Percentiles rank a stretch among this genome's conserved stretches.
Conservation (phyloP, 2,797 vertebrate species). For the Champsocephalus gunnari region DNA sequence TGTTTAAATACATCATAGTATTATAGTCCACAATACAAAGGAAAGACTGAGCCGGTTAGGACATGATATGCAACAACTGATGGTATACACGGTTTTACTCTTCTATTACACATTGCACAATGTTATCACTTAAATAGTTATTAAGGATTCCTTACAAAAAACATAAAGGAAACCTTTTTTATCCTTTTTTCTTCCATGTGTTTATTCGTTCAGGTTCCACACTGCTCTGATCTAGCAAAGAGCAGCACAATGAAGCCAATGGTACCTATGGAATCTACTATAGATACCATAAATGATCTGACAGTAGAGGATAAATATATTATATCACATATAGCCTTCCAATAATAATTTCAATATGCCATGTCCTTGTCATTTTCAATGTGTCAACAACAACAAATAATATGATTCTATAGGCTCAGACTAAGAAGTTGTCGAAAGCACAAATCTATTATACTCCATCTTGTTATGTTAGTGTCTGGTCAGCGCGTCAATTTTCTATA, state of each 20-base stretch:
- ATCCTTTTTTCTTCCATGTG: neutral
- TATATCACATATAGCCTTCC: neutral
- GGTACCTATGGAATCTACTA: neutral
- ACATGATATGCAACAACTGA: neutral
- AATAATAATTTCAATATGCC: constrained; percentile 11
- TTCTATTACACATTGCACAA: neutral
- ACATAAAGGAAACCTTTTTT: neutral
- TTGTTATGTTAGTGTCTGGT: neutral
- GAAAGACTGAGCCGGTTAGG: neutral
- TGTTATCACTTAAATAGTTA: neutral
- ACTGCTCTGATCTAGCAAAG: constrained; percentile 3
- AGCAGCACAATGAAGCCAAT: constrained; percentile 1
- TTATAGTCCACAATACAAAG: neutral
- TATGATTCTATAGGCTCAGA: constrained; percentile 20
- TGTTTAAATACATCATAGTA: neutral
- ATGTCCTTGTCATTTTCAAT: constrained; percentile 25
- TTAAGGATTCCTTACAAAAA: constrained; percentile 3
- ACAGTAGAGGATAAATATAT: neutral
- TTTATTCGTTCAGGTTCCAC: constrained; percentile 7
- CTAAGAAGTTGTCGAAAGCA: constrained; percentile 11
- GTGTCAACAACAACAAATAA: constrained; percentile 20
- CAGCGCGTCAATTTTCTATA: constrained; percentile 5
- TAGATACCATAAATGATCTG: neutral
- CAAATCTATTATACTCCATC: constrained; percentile 17
- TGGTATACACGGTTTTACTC: neutral